phyloP scores from a whole-genome alignment of 1,140 invertebrate species.

The Cotesia typhae region DNA sequence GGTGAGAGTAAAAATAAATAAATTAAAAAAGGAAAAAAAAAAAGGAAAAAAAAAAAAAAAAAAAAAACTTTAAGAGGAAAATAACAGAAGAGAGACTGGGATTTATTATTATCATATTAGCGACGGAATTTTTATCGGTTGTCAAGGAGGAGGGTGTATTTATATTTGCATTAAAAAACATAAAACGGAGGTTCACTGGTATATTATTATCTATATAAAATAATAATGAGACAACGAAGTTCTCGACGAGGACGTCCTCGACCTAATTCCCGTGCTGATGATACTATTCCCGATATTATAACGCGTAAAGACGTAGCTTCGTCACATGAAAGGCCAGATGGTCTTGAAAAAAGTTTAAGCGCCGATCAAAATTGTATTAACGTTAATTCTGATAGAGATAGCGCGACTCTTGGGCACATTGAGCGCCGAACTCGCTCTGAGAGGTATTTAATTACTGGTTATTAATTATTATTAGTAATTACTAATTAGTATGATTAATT shows the following conservation, averaged over 20 bases:
- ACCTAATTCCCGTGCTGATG: constrained; percentile 50
- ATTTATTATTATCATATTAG: too few species aligned
- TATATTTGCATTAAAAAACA: too few species aligned
- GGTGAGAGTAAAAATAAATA: neutral
- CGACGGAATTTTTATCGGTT: neutral
- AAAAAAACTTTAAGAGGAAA: neutral
- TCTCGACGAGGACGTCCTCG: constrained; percentile 48
- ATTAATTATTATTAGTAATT: neutral
- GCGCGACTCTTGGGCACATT: constrained; percentile 33
- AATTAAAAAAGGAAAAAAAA: neutral
- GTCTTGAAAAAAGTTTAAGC: constrained; percentile 45
- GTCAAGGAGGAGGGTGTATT: too few species aligned
- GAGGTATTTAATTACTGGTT: constrained; percentile 50
- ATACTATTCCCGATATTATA: constrained; percentile 45
- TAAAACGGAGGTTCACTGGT: too few species aligned
- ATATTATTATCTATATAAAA: neutral
- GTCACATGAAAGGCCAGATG: constrained; percentile 45
- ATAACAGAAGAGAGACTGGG: neutral
- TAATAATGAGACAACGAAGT: constrained; percentile 52
- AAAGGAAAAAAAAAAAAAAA: too few species aligned
- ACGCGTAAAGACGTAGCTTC: constrained; percentile 46
- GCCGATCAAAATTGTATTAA: constrained; percentile 46
- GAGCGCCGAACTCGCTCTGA: constrained; percentile 57
- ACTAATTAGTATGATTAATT: constrained; percentile 43
- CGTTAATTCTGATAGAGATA: constrained; percentile 31